Evolutionary conservation across 2,113 vertebrate genomes (phyloP).

Genomic region (Pitta sordida): DNA sequence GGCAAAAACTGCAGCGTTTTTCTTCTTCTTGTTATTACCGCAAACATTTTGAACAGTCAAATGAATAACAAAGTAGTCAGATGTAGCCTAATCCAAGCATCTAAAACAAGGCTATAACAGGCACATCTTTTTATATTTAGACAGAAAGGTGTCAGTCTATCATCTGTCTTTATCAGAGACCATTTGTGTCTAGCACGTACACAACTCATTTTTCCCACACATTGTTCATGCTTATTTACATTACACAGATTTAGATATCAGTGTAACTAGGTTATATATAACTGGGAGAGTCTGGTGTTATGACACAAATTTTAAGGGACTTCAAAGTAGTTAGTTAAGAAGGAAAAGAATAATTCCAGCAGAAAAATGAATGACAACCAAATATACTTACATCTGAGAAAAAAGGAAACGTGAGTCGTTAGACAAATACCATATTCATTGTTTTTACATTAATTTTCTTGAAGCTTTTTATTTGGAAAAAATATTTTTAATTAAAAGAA

Average conservation of each 20-base stretch:
- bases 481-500: too few relatives aligned
- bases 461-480: background rate
- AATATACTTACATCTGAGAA: background rate
- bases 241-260: background rate
- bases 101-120: background rate
- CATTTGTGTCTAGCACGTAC: background rate
- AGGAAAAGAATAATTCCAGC: background rate
- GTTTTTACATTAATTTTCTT: background rate
- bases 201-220: background rate
- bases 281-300: background rate
- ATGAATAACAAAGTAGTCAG: background rate
- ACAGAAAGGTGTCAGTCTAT: background rate
- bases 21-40: background rate
- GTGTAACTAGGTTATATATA: background rate
- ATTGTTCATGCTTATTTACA: background rate
- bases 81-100: background rate
- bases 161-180: background rate
- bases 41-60: background rate
- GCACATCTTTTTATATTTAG: background rate
- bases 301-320: background rate
- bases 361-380: background rate
- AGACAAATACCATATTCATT: background rate
- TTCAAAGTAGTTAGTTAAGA: background rate
- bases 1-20: background rate
- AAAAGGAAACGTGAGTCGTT: background rate